Base-by-base conservation (phyloP, 2,113 vertebrate species). In the Callionymus lyra region DNA sequence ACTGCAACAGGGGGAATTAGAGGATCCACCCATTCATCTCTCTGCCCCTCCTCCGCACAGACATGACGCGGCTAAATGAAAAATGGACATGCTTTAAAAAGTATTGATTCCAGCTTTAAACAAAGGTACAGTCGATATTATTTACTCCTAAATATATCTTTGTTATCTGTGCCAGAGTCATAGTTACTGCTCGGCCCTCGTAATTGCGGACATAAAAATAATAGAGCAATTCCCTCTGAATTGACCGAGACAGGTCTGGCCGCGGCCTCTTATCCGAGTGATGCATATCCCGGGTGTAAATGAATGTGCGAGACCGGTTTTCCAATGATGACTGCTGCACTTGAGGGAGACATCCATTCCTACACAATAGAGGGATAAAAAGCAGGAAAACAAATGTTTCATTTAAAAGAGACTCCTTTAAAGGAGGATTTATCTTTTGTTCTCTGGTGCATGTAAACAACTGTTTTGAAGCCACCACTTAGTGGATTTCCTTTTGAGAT, bases 51-150 rank as follows among this genome's bases (percentile, higher is more conserved):
- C 80, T 66, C 76, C 56, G 65, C 72, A 67, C 76, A 77, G 80
- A 83, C 82, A 84, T 82, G 71, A 76, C 77, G 74, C 79, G 56
- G 79, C 81, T 85, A 84, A 86, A 87, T 87, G 85, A 86, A 87
- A 83, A 87, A 87, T 87, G 85, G 84, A 84, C 82, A 79, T 77
- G 75, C 79, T 87, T 86, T 84, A 83, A 85, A 71, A 86, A 85
- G 77, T 85, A 86, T 87, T 82, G 85, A 87, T 86, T 85, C 74
- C 70, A 79, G 84, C 83, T 86, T 86, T 85, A 86, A 85, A 87
- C 84, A 86, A 86, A 86, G 85, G 83, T 87, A 83, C 80, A 84
- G 82, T 87, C 85, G 85, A 87, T 86, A 86, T 87, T 87, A 87
- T 85, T 86, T 87, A 85, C 79, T 77, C 64, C 82, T 82, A 87